Conservation (phyloP, 2,797 vertebrate species). For the Lepidocolaptes lacrymiger region DNA sequence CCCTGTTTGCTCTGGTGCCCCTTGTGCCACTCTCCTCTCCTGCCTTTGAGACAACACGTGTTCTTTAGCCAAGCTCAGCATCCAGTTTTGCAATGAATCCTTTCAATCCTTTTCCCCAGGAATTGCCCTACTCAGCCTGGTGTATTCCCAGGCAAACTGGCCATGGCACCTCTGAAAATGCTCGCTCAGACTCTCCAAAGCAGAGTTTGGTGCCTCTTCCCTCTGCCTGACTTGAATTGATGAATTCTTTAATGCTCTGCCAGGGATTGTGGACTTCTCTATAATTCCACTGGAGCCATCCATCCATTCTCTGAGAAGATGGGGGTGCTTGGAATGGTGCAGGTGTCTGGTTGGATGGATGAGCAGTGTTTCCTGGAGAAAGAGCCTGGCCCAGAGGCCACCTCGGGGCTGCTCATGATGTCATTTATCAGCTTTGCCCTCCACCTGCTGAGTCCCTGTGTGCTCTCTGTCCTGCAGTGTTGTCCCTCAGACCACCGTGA, state of each 20-base stretch:
- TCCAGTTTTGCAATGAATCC: neutral
- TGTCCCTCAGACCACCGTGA: constrained; percentile 97
- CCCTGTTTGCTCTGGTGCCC: neutral
- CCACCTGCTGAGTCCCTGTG: constrained; percentile 40
- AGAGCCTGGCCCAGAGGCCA: neutral
- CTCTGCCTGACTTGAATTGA: neutral
- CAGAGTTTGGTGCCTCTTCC: neutral
- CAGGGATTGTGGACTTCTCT: neutral
- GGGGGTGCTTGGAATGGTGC: neutral
- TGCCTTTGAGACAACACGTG: rapidly evolving
- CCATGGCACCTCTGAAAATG: neutral
- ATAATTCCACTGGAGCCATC: constrained; percentile 3
- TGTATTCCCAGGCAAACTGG: rapidly evolving
- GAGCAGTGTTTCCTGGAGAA: neutral
- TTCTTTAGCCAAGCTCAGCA: neutral
- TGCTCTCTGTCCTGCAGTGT: constrained; percentile 81
- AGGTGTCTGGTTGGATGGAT: neutral
- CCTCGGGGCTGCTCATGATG: neutral
- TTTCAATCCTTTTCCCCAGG: neutral
- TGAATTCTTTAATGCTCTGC: neutral
- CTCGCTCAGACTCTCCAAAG: neutral
- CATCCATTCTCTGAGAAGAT: neutral
- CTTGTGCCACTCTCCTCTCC: neutral
- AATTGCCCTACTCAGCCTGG: neutral
- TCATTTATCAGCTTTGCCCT: constrained; percentile 8